These are phyloP conservation scores for Cryptus armator DNA, from an alignment of 2,888 invertebrate genomes.

Conservation along the genomic window DNA sequence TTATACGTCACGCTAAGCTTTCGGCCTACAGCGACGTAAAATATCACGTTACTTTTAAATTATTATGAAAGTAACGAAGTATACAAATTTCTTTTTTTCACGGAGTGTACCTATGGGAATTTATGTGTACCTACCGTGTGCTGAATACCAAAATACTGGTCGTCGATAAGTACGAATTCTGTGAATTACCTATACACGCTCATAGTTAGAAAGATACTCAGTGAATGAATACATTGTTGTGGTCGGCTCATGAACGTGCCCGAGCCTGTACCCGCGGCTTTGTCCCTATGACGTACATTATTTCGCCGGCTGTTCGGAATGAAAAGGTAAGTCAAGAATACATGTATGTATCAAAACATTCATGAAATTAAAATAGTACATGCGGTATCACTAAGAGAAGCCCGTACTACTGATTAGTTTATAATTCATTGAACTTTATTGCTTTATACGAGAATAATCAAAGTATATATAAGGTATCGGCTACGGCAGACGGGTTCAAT, in stretches of 20 bases:
- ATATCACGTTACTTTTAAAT: not conserved
- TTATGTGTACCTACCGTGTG: not conserved
- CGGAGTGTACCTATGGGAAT: not conserved
- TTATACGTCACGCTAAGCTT: not conserved
- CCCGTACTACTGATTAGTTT: not conserved
- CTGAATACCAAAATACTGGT: not conserved
- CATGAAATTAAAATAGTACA: not conserved
- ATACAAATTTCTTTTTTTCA: not conserved
- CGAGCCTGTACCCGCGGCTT: not conserved
- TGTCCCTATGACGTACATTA: not conserved
- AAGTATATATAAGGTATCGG: not conserved
- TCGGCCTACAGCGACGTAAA: not conserved
- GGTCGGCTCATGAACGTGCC: not conserved
- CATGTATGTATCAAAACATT: not conserved
- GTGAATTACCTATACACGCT: not conserved
- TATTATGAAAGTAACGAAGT: not conserved
- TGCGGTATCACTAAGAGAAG: not conserved
- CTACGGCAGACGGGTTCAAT: not conserved
- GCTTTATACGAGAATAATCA: not conserved
- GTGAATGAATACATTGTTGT: not conserved
- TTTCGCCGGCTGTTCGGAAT: not conserved
- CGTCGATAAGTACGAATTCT: conserved; percentile 1
- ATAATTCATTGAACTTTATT: not conserved
- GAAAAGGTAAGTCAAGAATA: not conserved
- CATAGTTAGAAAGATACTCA: not conserved